Evolutionary conservation across 2,113 vertebrate species (phyloP).

Genomic region (Aix galericulata): DNA sequence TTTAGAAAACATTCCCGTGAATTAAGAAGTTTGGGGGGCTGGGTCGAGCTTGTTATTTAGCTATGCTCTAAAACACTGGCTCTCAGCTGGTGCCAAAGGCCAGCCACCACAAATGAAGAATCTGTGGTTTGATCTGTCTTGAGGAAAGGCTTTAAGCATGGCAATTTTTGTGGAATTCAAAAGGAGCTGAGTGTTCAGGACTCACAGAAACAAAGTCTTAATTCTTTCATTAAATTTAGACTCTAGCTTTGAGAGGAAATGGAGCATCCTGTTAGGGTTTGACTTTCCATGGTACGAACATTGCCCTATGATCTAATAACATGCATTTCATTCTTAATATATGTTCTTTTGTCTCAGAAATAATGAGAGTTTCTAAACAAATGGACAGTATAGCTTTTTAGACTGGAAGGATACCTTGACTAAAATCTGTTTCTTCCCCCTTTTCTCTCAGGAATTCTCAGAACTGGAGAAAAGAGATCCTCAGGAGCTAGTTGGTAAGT

Average conservation of each 20-base stretch:
- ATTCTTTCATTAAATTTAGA: background rate
- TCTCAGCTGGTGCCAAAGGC: background rate
- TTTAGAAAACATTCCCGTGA: background rate
- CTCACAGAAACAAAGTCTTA: background rate
- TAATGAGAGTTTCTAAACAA: background rate
- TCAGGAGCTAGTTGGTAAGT: conserved; percentile 95
- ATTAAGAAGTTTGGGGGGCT: background rate
- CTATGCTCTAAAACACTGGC: background rate
- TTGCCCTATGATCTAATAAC: background rate
- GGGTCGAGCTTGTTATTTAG: background rate
- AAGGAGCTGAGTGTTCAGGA: background rate
- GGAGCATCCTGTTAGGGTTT: background rate
- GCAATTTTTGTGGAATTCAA: background rate
- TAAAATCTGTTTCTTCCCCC: conserved; percentile 9
- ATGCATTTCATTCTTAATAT: background rate
- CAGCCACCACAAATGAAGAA: background rate
- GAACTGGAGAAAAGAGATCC: conserved; percentile 91
- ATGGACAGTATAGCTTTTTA: background rate
- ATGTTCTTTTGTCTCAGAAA: background rate
- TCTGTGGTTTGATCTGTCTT: background rate
- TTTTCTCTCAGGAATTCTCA: conserved; percentile 81
- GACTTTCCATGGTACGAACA: background rate
- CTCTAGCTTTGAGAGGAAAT: background rate
- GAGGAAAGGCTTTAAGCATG: background rate
- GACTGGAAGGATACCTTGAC: background rate